Conservation (phyloP, 2,797 vertebrate species). For the Trematocara caparti region DNA sequence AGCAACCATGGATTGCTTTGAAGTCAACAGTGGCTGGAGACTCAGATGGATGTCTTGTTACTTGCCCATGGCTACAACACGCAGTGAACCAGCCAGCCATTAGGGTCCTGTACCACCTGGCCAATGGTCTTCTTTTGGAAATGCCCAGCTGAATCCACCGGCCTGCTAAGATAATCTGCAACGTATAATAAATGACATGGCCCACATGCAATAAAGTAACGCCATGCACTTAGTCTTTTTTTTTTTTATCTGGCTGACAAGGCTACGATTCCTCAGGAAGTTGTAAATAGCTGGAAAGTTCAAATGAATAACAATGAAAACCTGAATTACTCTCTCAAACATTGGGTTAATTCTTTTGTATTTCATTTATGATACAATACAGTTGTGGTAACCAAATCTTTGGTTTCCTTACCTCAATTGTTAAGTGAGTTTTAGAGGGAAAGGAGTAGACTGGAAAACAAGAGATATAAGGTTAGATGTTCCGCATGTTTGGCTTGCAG, state of each 20-base stretch:
- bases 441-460: not conserved
- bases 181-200: slow-evolving; percentile 6
- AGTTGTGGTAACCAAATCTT: accelerated
- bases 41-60: slow-evolving; percentile 11
- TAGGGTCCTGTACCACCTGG: not conserved
- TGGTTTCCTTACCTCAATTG: not conserved
- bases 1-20: not conserved
- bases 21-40: slow-evolving; percentile 28
- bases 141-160: slow-evolving; percentile 23
- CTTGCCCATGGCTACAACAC: not conserved
- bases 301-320: not conserved
- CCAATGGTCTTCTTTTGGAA: slow-evolving; percentile 12
- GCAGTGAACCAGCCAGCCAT: slow-evolving; percentile 7
- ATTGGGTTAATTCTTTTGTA: not conserved
- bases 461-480: not conserved
- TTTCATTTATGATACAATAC: not conserved
- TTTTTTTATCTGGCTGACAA: not conserved
- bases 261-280: not conserved
- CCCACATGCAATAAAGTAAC: not conserved
- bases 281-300: not conserved
- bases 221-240: not conserved
- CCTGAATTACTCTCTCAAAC: not conserved
- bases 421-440: not conserved
- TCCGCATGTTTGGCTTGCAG: not conserved
- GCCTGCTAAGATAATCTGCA: not conserved